Evolutionary conservation across 1,140 invertebrate species (phyloP).

Genomic region (Dinoponera quadriceps): DNA sequence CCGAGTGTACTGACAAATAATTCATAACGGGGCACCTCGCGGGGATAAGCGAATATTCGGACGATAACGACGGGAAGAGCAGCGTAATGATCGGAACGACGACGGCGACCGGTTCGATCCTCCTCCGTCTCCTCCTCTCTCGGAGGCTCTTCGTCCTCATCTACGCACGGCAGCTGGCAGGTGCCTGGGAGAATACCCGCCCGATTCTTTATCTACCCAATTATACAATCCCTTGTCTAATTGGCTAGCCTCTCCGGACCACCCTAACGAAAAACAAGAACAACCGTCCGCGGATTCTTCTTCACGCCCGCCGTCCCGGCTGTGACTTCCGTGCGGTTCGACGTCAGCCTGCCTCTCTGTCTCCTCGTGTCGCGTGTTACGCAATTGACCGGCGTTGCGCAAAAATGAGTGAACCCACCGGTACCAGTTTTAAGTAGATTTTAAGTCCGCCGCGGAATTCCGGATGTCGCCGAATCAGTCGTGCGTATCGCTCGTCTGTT

Average conservation of each 20-base stretch:
- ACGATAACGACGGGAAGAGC: conserved; percentile 18
- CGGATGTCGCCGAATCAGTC: too few relatives aligned
- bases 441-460: background rate
- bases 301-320: conserved; percentile 46
- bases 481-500: background rate
- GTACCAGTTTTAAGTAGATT: conserved; percentile 4
- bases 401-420: conserved; percentile 8
- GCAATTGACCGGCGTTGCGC: conserved; percentile 26
- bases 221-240: conserved; percentile 76
- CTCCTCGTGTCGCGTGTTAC: conserved; percentile 13
- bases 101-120: conserved; percentile 38
- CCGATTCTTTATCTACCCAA: conserved; percentile 75
- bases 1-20: background rate
- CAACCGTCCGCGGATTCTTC: conserved; percentile 60
- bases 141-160: conserved; percentile 28
- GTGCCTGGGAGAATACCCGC: conserved; percentile 67
- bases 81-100: conserved; percentile 15
- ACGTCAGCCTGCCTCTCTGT: background rate
- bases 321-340: conserved; percentile 47
- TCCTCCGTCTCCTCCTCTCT: background rate
- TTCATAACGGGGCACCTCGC: background rate
- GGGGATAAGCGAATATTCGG: conserved; percentile 12
- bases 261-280: conserved; percentile 69
- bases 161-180: conserved; percentile 70
- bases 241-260: conserved; percentile 65